Base-by-base conservation (phyloP, 2,888 invertebrate species). In the Nymphalis c-album region DNA sequence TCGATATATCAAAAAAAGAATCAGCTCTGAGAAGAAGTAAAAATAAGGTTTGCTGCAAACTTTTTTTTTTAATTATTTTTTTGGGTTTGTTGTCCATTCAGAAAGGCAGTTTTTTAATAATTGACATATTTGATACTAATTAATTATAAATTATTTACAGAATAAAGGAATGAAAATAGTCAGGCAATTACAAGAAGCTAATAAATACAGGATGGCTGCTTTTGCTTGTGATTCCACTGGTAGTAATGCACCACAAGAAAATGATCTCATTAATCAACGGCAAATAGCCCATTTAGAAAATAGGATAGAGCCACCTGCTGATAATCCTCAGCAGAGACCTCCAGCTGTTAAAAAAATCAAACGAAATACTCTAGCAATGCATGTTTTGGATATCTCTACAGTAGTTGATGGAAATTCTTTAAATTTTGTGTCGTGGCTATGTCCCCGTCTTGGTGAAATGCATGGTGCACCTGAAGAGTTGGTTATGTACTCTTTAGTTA, bases 401-500 rank as follows among this genome's bases (percentile, higher is more conserved):
- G 94, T 95, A 73, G 81, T 97, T 70, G 87, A 93, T 77, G 94
- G 94, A 22, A 94, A 94, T 68, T 93, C 94, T 65, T 91, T 92
- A 22, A 96, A 95, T 57, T 92, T 93, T 80, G 94, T 94, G 6
- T 92, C 94, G 40, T 96, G 96, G 96, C 85, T 96, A 71, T 94
- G 95, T 70, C 93, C 94, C 73, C 95, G 96, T 76, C 93, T 94
- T 71, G 94, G 94, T 20, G 94, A 95, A 78, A 93, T 94, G 75
- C 91, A 88, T 68, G 95, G 95, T 55, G 95, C 95, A 40, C 98
- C 98, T 0, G 97, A 98, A 82, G 97, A 98, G 82, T 94, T 97
- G 60, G 96, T 98, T 74, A 94, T 98, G 78, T 98, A 98, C 83
- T 96, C 97, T 46, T 93, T 98, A 76, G 96, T 98, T 7, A 94